Percentiles rank a stretch among this genome's conserved stretches.
These are phyloP conservation scores for Euplexia lucipara DNA, from an alignment of 2,888 invertebrate genomes.

Conservation along the genomic window DNA sequence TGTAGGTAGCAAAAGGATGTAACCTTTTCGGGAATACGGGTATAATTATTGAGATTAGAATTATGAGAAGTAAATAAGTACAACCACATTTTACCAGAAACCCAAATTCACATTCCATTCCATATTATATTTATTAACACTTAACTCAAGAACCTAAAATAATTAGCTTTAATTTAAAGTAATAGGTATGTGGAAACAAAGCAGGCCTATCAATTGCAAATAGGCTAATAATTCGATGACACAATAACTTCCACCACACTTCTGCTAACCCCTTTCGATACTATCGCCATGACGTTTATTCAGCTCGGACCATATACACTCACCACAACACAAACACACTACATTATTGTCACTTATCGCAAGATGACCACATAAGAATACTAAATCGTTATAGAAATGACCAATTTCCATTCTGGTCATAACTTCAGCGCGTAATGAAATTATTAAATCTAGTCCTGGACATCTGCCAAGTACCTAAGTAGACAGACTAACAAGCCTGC, in stretches of 20 bases:
- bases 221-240: neutral
- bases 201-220: too few species aligned
- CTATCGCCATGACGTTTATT: neutral
- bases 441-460: constrained; percentile 33
- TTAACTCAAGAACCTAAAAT: too few species aligned
- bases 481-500: neutral
- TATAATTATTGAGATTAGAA: too few species aligned
- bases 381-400: constrained; percentile 29
- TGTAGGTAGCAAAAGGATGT: too few species aligned
- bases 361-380: constrained; percentile 4
- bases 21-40: too few species aligned
- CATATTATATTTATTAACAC: too few species aligned
- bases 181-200: too few species aligned
- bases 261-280: neutral
- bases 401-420: constrained; percentile 45
- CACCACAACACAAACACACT: constrained; percentile 13
- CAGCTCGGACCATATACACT: neutral
- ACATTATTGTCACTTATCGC: constrained; percentile 10
- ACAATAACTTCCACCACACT: neutral
- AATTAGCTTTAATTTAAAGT: too few species aligned
- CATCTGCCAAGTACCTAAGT: constrained; percentile 22
- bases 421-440: constrained; percentile 29
- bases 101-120: too few species aligned
- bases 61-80: too few species aligned
- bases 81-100: too few species aligned